Conservation (phyloP, 1,140 invertebrate genomes). For the Eulimnadia texana region DNA sequence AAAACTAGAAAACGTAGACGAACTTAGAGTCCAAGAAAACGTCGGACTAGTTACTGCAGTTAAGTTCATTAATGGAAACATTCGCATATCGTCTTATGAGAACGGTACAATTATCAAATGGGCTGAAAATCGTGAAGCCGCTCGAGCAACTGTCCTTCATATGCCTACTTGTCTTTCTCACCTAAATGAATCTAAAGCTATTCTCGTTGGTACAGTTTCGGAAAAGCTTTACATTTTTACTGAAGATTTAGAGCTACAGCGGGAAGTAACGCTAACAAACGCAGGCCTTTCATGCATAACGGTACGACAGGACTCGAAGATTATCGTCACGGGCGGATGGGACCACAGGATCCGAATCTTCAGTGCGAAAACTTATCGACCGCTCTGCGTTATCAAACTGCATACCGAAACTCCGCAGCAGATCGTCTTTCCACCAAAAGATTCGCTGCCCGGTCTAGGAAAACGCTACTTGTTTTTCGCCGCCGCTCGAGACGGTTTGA, state of each 20-base stretch:
- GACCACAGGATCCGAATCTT: constrained; percentile 9
- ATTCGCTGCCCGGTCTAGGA: background rate
- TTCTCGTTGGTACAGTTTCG: background rate
- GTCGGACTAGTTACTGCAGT: constrained; percentile 16
- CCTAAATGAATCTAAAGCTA: background rate
- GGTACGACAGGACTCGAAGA: background rate
- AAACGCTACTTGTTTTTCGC: constrained; percentile 1
- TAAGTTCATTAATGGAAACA: constrained; percentile 2
- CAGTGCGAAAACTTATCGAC: background rate
- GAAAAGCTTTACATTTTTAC: constrained; percentile 1
- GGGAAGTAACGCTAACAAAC: constrained; percentile 13
- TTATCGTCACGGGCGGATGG: constrained; percentile 10
- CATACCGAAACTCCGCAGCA: constrained; percentile 13
- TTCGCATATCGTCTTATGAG: constrained; percentile 16
- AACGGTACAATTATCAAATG: constrained; percentile 15
- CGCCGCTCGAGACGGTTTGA: constrained; percentile 1
- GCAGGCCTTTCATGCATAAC: background rate
- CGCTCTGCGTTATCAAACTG: constrained; percentile 1
- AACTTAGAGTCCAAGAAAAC: background rate
- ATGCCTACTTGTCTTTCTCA: constrained; percentile 11
- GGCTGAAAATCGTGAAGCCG: constrained; percentile 9
- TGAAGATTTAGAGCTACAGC: constrained; percentile 1
- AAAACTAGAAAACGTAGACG: background rate
- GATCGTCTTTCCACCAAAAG: constrained; percentile 5
- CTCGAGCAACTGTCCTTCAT: constrained; percentile 14